A percentile compares a stretch with the other conserved stretches of the same genome.
These are phyloP conservation scores for Seriola dumerili DNA, from an alignment of 2,113 vertebrate genomes.

Conservation along the genomic window DNA sequence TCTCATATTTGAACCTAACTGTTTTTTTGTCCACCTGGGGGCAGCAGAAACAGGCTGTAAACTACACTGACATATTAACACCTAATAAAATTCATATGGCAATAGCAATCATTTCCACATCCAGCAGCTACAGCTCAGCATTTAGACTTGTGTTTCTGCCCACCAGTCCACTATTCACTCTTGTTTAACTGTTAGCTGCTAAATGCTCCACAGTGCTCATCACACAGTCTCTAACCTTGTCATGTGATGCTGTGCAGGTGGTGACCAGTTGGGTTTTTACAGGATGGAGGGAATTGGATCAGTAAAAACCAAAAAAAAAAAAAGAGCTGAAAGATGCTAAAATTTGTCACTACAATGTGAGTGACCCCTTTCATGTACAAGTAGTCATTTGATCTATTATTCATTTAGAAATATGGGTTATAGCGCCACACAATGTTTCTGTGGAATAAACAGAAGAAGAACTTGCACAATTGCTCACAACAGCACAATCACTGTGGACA, in stretches of 20 bases:
- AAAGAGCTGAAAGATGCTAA: neutral
- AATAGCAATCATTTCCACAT: neutral
- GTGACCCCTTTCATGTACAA: neutral
- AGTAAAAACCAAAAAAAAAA: neutral
- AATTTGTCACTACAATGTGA: neutral
- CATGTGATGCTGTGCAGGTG: neutral
- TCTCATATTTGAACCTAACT: neutral
- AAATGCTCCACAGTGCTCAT: neutral
- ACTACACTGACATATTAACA: neutral
- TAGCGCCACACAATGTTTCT: conserved; percentile 8
- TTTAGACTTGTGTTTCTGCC: neutral
- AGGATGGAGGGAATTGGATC: too few species aligned
- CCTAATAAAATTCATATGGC: neutral
- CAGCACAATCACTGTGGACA: neutral
- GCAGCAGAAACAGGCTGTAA: neutral
- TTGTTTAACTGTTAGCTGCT: neutral
- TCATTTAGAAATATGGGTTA: neutral
- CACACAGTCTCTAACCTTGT: neutral
- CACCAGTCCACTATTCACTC: too few species aligned
- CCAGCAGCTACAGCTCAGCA: neutral
- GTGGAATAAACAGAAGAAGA: neutral
- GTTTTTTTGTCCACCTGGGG: neutral
- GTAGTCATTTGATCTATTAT: too few species aligned
- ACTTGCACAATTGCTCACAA: conserved; percentile 18
- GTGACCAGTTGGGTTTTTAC: too few species aligned